Conservation (phyloP, 2,797 vertebrate genomes). For the Muscicapa comitata region DNA sequence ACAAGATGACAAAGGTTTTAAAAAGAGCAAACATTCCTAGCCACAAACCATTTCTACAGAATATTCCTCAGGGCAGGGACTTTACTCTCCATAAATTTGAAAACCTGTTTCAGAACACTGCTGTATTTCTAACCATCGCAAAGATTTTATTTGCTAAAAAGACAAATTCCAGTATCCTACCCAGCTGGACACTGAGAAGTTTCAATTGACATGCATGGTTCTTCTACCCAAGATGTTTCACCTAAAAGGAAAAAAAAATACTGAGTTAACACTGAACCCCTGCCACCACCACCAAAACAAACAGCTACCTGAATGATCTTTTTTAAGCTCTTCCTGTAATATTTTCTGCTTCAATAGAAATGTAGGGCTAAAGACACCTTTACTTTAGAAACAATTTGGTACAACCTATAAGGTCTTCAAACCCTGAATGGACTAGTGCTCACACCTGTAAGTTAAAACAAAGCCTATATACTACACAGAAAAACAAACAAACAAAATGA, state of each 20-base stretch:
- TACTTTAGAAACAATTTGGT: background rate
- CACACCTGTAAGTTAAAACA: background rate
- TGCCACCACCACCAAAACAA: background rate
- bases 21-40: background rate
- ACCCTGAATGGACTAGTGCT: background rate
- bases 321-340: background rate
- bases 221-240: constrained; percentile 67
- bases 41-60: background rate
- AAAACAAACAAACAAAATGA: background rate
- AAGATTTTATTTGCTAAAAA: background rate
- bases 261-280: background rate
- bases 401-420: background rate
- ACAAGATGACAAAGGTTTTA: background rate
- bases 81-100: background rate
- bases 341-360: background rate
- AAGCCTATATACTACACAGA: background rate
- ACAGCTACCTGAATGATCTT: background rate
- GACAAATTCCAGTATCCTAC: constrained; percentile 55
- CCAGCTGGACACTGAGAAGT: constrained; percentile 72
- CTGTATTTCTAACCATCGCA: background rate
- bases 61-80: background rate
- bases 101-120: background rate
- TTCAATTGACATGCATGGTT: constrained; percentile 47
- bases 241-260: constrained; percentile 54
- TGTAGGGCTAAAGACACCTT: background rate